Conservation (phyloP, 2,797 vertebrate species). For the Acipenser oxyrinchus region DNA sequence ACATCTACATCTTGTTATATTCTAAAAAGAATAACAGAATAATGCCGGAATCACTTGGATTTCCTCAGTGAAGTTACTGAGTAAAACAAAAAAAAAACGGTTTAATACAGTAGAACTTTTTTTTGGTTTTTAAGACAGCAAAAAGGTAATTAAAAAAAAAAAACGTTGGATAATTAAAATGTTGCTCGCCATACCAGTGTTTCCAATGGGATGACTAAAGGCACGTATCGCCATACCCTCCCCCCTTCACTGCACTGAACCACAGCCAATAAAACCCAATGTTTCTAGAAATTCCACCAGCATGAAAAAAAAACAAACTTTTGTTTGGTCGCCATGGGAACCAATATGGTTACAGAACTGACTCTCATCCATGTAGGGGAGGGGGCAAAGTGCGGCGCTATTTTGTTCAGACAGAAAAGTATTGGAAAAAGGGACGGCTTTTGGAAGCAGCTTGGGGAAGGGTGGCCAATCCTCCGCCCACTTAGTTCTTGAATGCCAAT, state of each 20-base stretch:
- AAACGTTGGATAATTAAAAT: not conserved
- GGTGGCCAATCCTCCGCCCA: not conserved
- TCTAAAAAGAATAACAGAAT: no score
- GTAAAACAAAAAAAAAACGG: no score
- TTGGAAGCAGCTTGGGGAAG: not conserved
- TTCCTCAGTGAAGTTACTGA: no score
- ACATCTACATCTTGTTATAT: no score
- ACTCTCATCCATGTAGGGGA: not conserved
- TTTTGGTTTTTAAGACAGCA: no score
- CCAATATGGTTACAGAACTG: slow-evolving; percentile 10
- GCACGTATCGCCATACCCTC: not conserved
- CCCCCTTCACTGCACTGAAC: not conserved
- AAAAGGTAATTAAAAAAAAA: no score
- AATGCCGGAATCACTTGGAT: no score
- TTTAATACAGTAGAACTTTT: no score
- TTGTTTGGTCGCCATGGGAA: slow-evolving; percentile 15
- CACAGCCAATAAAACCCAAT: slow-evolving; percentile 2
- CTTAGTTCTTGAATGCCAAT: not conserved
- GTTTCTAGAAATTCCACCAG: slow-evolving; percentile 12
- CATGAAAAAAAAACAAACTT: not conserved
- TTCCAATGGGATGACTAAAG: no score
- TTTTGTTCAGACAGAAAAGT: not conserved
- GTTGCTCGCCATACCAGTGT: no score
- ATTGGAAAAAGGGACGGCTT: slow-evolving; percentile 1
- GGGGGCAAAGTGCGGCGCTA: slow-evolving; percentile 3